Evolutionary conservation across 2,888 invertebrate genomes (phyloP).

Genomic region (Halictus quadricinctus): DNA sequence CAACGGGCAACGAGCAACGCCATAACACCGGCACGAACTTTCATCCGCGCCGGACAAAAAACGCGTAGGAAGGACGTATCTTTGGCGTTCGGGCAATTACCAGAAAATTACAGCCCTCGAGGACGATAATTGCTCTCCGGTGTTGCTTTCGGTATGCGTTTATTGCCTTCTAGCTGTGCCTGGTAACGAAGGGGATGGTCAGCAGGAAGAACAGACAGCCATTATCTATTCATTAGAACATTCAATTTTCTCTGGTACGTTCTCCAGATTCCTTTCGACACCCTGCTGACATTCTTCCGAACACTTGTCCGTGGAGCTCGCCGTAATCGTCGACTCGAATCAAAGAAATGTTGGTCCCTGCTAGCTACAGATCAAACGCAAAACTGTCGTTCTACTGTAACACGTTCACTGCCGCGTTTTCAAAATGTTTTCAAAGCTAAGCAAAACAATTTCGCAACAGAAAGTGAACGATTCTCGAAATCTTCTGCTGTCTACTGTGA

Average conservation of each 20-base stretch:
- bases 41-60: constrained; percentile 40
- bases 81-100: constrained; percentile 16
- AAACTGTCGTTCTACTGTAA: no score
- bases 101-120: constrained; percentile 27
- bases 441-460: no score
- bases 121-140: not conserved
- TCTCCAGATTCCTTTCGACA: not conserved
- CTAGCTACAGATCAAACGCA: no score
- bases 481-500: no score
- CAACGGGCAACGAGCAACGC: not conserved
- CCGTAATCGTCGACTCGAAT: no score
- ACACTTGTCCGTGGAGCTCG: no score
- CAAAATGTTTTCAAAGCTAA: no score
- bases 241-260: not conserved
- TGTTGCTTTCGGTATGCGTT: not conserved
- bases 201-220: not conserved
- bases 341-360: no score
- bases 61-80: constrained; percentile 49
- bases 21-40: constrained; percentile 39
- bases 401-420: no score
- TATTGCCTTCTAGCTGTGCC: not conserved
- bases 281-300: not conserved
- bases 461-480: no score
- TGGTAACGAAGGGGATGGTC: constrained; percentile 7
- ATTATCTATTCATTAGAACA: not conserved